phyloP scores from a whole-genome alignment of 2,888 invertebrate genomes.

The Helleia helle region DNA sequence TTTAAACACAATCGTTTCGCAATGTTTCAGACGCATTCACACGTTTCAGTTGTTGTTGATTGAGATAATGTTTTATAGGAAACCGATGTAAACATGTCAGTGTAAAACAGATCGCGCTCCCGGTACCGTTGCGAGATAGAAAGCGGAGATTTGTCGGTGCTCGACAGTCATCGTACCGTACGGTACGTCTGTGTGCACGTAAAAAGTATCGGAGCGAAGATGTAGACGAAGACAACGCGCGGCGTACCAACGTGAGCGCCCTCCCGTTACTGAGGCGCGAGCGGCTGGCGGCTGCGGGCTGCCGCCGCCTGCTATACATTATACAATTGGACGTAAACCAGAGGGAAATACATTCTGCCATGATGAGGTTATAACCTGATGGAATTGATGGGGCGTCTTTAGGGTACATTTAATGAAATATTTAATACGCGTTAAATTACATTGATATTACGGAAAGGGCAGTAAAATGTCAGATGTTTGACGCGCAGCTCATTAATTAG shows the following conservation, averaged over 20 bases:
- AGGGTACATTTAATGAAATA: slow-evolving; percentile 26
- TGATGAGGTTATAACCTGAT: slow-evolving; percentile 28
- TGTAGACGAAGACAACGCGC: slow-evolving; percentile 23
- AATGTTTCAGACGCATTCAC: slow-evolving; percentile 55
- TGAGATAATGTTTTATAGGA: slow-evolving; percentile 40
- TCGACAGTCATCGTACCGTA: slow-evolving; percentile 38
- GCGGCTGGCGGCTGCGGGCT: too few relatives aligned
- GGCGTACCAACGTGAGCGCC: slow-evolving; percentile 53
- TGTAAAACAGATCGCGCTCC: slow-evolving; percentile 43
- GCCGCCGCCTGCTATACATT: too few relatives aligned
- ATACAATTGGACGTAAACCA: slow-evolving; percentile 11
- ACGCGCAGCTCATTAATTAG: neutral
- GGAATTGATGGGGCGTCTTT: slow-evolving; percentile 22
- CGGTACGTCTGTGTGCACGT: slow-evolving; percentile 22
- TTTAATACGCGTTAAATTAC: slow-evolving; percentile 29
- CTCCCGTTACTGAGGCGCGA: slow-evolving; percentile 47
- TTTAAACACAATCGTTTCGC: slow-evolving; percentile 72
- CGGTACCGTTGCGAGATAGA: slow-evolving; percentile 55
- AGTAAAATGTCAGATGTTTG: neutral
- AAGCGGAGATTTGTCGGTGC: slow-evolving; percentile 38
- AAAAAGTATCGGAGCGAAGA: slow-evolving; percentile 19
- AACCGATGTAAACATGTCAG: slow-evolving; percentile 43
- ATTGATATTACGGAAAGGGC: slow-evolving; percentile 9
- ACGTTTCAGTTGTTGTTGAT: slow-evolving; percentile 43
- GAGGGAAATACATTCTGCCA: slow-evolving; percentile 27